A percentile compares a stretch with the other conserved stretches of the same genome.
phyloP scores from a whole-genome alignment of 2,113 vertebrate genomes.

The Macaca mulatta region DNA sequence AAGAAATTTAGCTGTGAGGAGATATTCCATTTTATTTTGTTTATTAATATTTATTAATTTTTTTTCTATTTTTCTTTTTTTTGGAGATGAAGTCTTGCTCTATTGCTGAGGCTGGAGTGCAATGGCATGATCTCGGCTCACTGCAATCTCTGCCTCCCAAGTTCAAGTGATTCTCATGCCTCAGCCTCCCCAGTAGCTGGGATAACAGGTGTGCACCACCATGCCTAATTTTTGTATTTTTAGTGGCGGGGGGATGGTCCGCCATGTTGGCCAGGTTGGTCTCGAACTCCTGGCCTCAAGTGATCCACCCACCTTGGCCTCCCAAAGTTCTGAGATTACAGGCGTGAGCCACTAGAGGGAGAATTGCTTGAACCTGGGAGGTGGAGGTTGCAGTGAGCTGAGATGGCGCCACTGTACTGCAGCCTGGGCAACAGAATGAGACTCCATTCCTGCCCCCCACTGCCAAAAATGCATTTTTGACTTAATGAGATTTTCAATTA shows the following conservation, averaged over 20 bases:
- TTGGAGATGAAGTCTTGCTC: not conserved
- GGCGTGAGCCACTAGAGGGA: not conserved
- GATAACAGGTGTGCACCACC: not conserved
- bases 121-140: not conserved
- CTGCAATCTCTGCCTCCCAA: not conserved
- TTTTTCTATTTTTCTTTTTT: not conserved
- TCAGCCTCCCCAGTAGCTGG: not conserved
- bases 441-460: no score
- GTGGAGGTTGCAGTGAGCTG: no score
- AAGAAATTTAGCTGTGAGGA: conserved; percentile 3
- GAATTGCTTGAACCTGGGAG: not conserved
- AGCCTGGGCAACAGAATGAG: no score
- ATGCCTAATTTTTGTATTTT: not conserved
- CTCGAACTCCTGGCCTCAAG: not conserved
- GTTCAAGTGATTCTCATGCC: not conserved
- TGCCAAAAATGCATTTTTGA: no score
- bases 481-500: no score
- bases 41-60: not conserved
- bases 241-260: not conserved
- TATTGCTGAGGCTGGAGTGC: not conserved
- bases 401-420: no score
- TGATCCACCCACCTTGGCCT: not conserved
- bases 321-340: not conserved
- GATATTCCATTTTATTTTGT: not conserved
- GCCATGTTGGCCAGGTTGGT: not conserved